Conservation (phyloP, 1,140 invertebrate species). For the Lepidostoma basale region DNA sequence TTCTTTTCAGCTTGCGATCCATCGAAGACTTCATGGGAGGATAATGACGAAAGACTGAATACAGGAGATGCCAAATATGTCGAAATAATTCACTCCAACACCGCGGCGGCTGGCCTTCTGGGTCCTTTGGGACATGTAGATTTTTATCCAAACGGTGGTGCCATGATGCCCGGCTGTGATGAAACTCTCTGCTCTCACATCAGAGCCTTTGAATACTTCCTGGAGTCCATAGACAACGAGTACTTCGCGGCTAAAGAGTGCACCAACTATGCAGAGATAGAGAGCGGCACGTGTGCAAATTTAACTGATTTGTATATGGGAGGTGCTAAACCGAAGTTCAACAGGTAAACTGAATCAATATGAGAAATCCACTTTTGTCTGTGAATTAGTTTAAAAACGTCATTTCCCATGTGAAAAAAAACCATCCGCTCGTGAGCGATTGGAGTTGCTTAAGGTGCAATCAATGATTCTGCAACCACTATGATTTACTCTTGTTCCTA, state of each 20-base stretch:
- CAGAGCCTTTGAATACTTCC: constrained; percentile 49
- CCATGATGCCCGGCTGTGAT: constrained; percentile 68
- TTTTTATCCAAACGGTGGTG: constrained; percentile 71
- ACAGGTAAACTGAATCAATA: no score
- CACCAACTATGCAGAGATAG: neutral
- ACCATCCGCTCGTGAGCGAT: no score
- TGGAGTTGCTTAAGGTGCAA: no score
- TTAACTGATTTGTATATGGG: neutral
- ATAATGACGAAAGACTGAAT: constrained; percentile 44
- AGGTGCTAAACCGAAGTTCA: neutral
- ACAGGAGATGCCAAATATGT: constrained; percentile 59
- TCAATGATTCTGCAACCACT: no score
- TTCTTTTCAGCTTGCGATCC: constrained; percentile 65
- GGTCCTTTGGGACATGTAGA: constrained; percentile 60
- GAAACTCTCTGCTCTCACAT: constrained; percentile 50
- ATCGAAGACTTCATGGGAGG: constrained; percentile 62
- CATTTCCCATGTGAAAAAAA: no score
- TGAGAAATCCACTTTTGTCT: no score
- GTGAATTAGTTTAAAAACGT: no score
- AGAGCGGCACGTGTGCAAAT: neutral
- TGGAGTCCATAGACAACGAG: constrained; percentile 48
- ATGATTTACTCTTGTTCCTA: no score
- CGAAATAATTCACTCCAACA: constrained; percentile 67
- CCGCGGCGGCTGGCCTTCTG: neutral
- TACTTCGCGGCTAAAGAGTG: constrained; percentile 22